Evolutionary conservation across 92 coral and sea anemone genomes (phyloP).

Genomic region (Siderastrea siderea): DNA sequence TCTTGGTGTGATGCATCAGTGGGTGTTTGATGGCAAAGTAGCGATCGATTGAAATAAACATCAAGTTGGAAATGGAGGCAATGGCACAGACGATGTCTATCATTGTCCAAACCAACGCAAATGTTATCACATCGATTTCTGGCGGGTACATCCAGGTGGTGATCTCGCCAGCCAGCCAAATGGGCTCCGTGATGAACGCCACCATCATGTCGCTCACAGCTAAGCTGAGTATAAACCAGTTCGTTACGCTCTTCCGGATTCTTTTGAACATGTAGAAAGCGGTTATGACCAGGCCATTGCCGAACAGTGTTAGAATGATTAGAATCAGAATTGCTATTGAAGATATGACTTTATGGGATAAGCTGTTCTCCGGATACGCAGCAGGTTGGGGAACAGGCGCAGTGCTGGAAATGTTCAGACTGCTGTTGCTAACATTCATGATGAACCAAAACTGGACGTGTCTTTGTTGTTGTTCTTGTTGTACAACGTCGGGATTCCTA

Average conservation of each 20-base stretch:
- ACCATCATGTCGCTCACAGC: slow-evolving; percentile 96
- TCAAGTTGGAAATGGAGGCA: slow-evolving; percentile 91
- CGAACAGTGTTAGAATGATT: slow-evolving; percentile 85
- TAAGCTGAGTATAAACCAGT: slow-evolving; percentile 93
- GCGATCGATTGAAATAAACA: slow-evolving; percentile 96
- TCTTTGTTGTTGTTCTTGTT: not conserved
- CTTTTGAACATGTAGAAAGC: slow-evolving; percentile 88
- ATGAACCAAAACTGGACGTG: not conserved
- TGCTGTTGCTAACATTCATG: slow-evolving; percentile 19
- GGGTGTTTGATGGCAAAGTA: slow-evolving; percentile 95
- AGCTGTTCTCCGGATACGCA: slow-evolving; percentile 24
- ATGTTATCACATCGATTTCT: slow-evolving; percentile 42
- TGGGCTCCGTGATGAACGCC: slow-evolving; percentile 94
- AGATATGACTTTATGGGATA: slow-evolving; percentile 85
- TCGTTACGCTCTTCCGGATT: slow-evolving; percentile 91
- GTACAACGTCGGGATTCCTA: not conserved
- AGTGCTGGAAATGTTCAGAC: not conserved
- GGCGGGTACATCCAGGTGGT: slow-evolving; percentile 85
- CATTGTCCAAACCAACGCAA: slow-evolving; percentile 76
- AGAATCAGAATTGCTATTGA: slow-evolving; percentile 83
- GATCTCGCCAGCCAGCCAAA: slow-evolving; percentile 93
- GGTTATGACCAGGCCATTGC: slow-evolving; percentile 89
- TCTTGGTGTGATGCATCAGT: slow-evolving; percentile 92
- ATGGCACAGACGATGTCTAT: slow-evolving; percentile 92
- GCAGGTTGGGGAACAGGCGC: not conserved